Evolutionary conservation across 2,113 vertebrate genomes (phyloP), one percentile per base, ranked within the genome.

Genomic region (Bujurquina vittata): DNA sequence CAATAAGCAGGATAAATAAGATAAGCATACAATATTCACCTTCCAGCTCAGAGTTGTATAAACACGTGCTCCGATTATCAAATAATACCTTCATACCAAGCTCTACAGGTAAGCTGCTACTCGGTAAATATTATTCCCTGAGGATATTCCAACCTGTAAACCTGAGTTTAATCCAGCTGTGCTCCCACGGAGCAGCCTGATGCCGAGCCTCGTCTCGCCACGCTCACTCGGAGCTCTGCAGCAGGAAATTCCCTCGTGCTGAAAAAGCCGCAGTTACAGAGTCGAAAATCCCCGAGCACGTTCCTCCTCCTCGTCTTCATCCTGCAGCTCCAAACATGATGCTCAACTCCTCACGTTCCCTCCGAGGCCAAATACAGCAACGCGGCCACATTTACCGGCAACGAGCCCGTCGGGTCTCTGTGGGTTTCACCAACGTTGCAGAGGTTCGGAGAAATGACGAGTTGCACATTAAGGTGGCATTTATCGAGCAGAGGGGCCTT

Each of bases 201-300:
- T 18, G 77, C 31, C 23, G n/a, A 23, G 35, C 12, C 18, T 3
- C 8, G 18, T 18, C 18, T 7, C 35, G 22, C 14, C 31, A 14
- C 12, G 2, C 69, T 87, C 83, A 88, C 57, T 85, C 91, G 85
- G 6, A 59, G 40, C 49, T 74, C 72, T 20, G 79, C 49, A 67
- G 78, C 75, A 88, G 91, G 91, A 93, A 92, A 91, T 75, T 89
- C 87, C 90, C 90, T 52, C 7, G 0, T 59, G 33, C 46, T 33
- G 73, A 83, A 78, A 92, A 90, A 86, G 65, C 81, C 26, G 77
- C 69, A 55, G n/a, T 75, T 60, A 77, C 43, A 46, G 7, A 61
- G 26, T 10, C 55, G 23, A 88, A 85, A 79, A 67, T 69, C n/a
- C 86, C 86, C 65, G 65, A 80, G 87, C 72, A 35, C 84, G 22